phyloP scores from a whole-genome alignment of 2,797 vertebrate genomes.

The Pyrocephalus nanus region DNA sequence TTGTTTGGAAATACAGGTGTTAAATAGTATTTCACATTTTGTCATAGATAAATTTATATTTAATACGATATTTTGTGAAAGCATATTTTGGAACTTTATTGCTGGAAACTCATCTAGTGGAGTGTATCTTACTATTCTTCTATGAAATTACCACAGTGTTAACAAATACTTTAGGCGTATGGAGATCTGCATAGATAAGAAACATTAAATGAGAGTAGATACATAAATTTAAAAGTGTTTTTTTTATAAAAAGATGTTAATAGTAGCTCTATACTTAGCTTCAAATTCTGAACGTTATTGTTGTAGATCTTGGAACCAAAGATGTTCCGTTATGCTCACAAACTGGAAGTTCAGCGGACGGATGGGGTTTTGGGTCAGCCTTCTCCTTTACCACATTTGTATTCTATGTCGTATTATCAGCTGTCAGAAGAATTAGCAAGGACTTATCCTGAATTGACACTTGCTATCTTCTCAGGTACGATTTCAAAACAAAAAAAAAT shows the following conservation, averaged over 20 bases:
- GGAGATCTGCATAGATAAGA: background rate
- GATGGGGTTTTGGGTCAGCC: conserved; percentile 92
- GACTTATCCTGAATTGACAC: conserved; percentile 95
- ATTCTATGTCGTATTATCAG: conserved; percentile 96
- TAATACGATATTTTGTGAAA: background rate
- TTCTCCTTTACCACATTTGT: conserved; percentile 93
- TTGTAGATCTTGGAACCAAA: conserved; percentile 96
- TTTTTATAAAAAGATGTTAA: background rate
- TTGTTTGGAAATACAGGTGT: background rate
- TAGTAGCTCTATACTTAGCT: background rate
- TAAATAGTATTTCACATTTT: background rate
- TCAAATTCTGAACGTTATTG: background rate
- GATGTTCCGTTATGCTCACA: conserved; percentile 98
- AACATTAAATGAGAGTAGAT: background rate
- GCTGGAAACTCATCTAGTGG: background rate
- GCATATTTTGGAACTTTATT: background rate
- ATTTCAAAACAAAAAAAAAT: background rate
- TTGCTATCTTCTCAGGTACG: conserved; percentile 97
- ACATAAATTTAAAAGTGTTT: background rate
- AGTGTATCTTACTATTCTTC: background rate
- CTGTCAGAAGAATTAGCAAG: conserved; percentile 96
- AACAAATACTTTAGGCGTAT: background rate
- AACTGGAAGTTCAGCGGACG: conserved; percentile 92
- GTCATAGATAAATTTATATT: background rate
- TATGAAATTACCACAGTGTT: background rate